Percentiles rank a stretch among this genome's conserved stretches.
These are phyloP conservation scores for Coccyzus lansbergi DNA, from an alignment of 2,797 vertebrate genomes.

Conservation along the genomic window DNA sequence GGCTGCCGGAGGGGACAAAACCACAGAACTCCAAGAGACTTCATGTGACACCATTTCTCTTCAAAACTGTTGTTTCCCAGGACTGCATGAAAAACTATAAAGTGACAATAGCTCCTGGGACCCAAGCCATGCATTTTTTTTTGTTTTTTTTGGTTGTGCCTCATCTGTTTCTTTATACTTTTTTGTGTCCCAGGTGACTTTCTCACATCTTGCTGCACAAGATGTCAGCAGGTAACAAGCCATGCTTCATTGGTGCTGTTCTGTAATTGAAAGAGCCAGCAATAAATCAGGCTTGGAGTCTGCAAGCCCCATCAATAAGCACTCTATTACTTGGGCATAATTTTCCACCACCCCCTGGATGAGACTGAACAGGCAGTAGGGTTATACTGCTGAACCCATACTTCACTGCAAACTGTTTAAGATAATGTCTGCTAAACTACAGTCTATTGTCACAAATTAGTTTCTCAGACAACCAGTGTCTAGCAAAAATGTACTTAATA, in stretches of 20 bases:
- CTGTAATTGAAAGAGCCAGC: constrained; percentile 64
- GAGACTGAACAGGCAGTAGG: constrained; percentile 1
- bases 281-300: constrained; percentile 42
- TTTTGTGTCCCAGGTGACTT: background rate
- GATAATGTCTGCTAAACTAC: constrained; percentile 29
- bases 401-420: constrained; percentile 20
- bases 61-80: background rate
- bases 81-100: background rate
- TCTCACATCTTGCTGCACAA: too few relatives aligned
- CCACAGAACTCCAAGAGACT: background rate
- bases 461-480: constrained; percentile 29
- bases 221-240: constrained; percentile 67
- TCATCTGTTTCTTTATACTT: constrained; percentile 49
- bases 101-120: constrained; percentile 42
- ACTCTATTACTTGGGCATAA: constrained; percentile 49
- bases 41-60: background rate
- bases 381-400: constrained; percentile 36
- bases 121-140: background rate
- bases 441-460: constrained; percentile 47
- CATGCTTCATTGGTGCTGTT: constrained; percentile 56
- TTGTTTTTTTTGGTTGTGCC: constrained; percentile 6
- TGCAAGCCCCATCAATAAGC: constrained; percentile 57
- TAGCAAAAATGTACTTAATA: constrained; percentile 55
- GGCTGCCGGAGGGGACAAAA: background rate
- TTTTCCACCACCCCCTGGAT: constrained; percentile 7